Percentiles rank a stretch among this genome's conserved stretches.
phyloP scores from a whole-genome alignment of 2,888 invertebrate species.

The Apodemia zela region DNA sequence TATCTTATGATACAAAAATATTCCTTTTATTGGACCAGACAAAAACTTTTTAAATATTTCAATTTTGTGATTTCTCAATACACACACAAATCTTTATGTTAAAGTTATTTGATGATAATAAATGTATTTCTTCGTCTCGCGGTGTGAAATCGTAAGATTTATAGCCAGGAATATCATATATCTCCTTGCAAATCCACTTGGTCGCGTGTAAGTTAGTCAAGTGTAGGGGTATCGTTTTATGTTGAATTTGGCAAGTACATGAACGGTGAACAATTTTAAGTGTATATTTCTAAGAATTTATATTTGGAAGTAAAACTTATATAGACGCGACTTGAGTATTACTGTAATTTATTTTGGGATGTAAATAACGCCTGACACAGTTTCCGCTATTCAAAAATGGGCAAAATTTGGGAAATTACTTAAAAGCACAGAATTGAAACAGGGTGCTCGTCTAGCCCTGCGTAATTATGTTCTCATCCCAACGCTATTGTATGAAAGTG shows the following conservation, averaged over 20 bases:
- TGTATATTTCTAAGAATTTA: not conserved
- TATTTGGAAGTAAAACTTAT: too few species aligned
- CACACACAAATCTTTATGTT: not conserved
- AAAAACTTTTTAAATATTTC: not conserved
- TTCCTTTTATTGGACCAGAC: not conserved
- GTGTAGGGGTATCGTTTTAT: not conserved
- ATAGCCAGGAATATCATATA: slow-evolving; percentile 12
- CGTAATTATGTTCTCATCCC: too few species aligned
- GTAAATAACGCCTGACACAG: too few species aligned
- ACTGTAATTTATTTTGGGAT: too few species aligned
- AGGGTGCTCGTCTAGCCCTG: too few species aligned
- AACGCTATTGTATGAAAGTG: too few species aligned
- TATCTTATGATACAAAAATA: too few species aligned
- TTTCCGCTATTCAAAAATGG: too few species aligned
- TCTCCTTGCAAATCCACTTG: slow-evolving; percentile 7
- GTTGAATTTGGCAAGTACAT: not conserved
- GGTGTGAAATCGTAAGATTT: slow-evolving; percentile 15
- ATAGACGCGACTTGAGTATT: too few species aligned
- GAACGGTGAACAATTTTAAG: not conserved
- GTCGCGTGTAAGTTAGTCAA: slow-evolving; percentile 1
- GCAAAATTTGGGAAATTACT: too few species aligned
- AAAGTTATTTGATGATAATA: slow-evolving; percentile 11
- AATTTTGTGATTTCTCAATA: not conserved
- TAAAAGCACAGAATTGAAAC: too few species aligned
- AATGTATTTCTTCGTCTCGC: slow-evolving; percentile 11